phyloP scores from a whole-genome alignment of 2,113 vertebrate genomes.

The Peromyscus leucopus region DNA sequence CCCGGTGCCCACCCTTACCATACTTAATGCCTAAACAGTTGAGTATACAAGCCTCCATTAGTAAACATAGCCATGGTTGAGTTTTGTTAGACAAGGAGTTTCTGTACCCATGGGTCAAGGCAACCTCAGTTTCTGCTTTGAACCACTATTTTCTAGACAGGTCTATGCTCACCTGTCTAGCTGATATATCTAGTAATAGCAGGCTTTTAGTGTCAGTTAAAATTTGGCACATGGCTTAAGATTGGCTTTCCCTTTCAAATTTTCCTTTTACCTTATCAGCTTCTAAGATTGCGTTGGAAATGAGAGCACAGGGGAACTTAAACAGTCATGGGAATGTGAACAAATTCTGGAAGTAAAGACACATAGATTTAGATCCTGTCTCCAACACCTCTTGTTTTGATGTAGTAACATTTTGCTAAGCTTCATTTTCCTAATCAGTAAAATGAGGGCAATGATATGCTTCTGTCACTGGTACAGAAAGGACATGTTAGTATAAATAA shows the following conservation, averaged over 20 bases:
- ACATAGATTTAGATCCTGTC: not conserved
- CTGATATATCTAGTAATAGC: not conserved
- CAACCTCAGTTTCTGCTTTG: not conserved
- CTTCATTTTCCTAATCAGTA: not conserved
- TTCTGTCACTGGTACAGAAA: not conserved
- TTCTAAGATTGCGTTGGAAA: not conserved
- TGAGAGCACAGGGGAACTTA: not conserved
- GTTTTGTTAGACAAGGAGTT: not conserved
- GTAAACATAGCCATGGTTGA: not conserved
- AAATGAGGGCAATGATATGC: not conserved
- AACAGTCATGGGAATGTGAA: accelerated
- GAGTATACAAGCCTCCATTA: not conserved
- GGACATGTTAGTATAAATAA: not conserved
- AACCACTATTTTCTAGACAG: not conserved
- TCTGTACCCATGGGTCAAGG: not conserved
- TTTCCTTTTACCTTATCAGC: not conserved
- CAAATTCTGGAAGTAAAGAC: not conserved
- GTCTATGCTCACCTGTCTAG: not conserved
- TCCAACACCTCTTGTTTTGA: not conserved
- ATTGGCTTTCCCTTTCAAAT: not conserved
- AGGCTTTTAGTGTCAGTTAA: not conserved
- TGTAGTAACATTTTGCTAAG: not conserved
- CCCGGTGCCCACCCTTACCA: not conserved
- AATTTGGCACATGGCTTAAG: not conserved
- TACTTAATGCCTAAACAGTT: not conserved